Base-by-base conservation (phyloP, 2,888 invertebrate genomes). In the Ormia ochracea region DNA sequence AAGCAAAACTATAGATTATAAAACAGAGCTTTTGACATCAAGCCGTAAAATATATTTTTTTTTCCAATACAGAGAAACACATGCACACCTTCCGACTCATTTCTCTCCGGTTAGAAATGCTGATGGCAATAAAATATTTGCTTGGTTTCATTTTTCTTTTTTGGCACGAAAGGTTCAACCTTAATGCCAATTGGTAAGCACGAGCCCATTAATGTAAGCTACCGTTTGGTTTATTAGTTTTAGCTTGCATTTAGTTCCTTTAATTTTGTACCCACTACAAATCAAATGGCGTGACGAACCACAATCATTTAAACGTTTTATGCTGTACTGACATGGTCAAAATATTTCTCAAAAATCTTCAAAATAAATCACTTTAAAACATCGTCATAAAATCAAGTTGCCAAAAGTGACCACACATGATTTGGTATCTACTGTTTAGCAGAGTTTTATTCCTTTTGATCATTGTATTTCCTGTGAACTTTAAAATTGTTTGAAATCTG, bases 181-280 rank as follows among this genome's bases (percentile, higher is more conserved):
- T 80, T 58, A 80, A 82, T 82, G 82, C 66, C 82, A 80, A 82
- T 82, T 80, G n/a, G 61, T 72, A 77, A 82, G 82, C 83, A 83
- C 82, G 82, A 82, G 77, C 82, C 82, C 83, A 82, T 83, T 84
- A 83, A 83, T 81, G 82, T 65, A 73, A 50, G 78, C 82, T 81
- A 78, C 81, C 54, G 78, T 78, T 81, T n/a, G 28, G 54, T 56
- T 52, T 9, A 43, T 2, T 6, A 7, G 0, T 43, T 14, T 33
- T 78, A 52, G 28, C 21, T 41, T 38, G 28, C 23, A 7, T 43
- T 31, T 28, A 6, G 33, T 33, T 54, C 7, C 54, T 52, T 63
- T 41, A 54, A 54, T 26, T 54, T 43, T 21, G 23, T 54, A 9
- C 4, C 17, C 52, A 54, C 17, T 50, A 72, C 33, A 56, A 76